These are phyloP conservation scores for Cyrtodaria siliqua DNA, from an alignment of 2,888 invertebrate species.

Conservation along the genomic window DNA sequence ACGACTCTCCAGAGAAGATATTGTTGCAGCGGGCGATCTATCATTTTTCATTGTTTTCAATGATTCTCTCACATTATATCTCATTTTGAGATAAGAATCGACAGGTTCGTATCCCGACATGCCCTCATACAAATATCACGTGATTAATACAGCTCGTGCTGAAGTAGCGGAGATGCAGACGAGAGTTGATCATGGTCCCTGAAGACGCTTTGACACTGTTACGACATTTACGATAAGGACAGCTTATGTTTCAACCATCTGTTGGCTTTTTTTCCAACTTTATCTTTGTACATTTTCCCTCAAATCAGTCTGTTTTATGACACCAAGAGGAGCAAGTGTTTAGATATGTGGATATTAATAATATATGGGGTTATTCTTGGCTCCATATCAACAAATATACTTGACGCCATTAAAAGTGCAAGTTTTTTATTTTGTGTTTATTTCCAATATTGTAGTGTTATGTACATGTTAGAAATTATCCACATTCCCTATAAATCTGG, in stretches of 20 bases:
- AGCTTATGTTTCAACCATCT: constrained; percentile 44
- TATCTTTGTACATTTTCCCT: too few species aligned
- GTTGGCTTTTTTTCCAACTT: constrained; percentile 7
- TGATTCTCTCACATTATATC: constrained; percentile 10
- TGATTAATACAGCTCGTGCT: constrained; percentile 48
- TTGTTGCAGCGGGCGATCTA: constrained; percentile 6
- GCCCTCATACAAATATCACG: constrained; percentile 51
- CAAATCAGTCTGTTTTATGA: too few species aligned
- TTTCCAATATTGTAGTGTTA: too few species aligned
- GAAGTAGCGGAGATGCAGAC: constrained; percentile 36
- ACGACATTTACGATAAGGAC: constrained; percentile 55
- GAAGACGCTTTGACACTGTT: constrained; percentile 41
- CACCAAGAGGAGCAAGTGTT: too few species aligned
- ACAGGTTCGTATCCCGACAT: constrained; percentile 37
- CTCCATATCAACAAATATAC: too few species aligned
- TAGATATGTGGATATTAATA: too few species aligned
- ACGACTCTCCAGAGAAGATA: background rate
- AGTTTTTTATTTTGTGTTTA: too few species aligned
- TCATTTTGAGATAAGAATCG: constrained; percentile 30
- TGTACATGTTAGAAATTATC: too few species aligned
- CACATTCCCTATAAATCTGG: too few species aligned
- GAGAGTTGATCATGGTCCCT: constrained; percentile 45
- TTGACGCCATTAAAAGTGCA: too few species aligned
- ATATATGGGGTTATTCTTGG: too few species aligned
- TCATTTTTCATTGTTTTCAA: constrained; percentile 17